Evolutionary conservation across 2,888 invertebrate genomes (phyloP).

Genomic region (Campaea margaritaria): DNA sequence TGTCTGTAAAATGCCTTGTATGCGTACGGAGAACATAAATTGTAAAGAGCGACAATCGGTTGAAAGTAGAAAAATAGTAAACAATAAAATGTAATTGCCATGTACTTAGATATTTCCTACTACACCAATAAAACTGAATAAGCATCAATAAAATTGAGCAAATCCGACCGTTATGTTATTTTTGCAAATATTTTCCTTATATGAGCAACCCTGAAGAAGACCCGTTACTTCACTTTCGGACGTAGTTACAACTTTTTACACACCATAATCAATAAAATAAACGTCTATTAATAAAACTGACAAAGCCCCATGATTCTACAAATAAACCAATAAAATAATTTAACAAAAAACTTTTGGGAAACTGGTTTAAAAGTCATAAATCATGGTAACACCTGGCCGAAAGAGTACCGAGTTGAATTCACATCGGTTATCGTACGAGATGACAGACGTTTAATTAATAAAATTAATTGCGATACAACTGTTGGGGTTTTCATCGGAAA

Average conservation of each 20-base stretch:
- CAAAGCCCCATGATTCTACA: constrained; percentile 27
- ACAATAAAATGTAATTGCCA: too few species aligned
- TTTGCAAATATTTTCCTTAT: background rate
- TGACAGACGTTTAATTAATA: constrained; percentile 48
- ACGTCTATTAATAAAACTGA: constrained; percentile 28
- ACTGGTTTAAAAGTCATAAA: constrained; percentile 26
- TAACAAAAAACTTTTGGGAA: constrained; percentile 17
- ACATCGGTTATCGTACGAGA: constrained; percentile 30
- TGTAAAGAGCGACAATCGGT: too few species aligned
- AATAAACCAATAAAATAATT: constrained; percentile 34
- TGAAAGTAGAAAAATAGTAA: too few species aligned
- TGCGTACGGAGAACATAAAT: too few species aligned
- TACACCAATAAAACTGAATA: background rate
- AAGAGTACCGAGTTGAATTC: constrained; percentile 20
- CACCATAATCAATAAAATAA: constrained; percentile 20
- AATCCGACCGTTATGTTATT: background rate
- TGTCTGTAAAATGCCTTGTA: too few species aligned
- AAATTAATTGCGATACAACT: constrained; percentile 51
- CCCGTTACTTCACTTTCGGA: constrained; percentile 4
- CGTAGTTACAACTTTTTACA: constrained; percentile 4
- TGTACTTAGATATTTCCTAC: background rate
- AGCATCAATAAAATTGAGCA: background rate
- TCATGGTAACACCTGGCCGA: constrained; percentile 27
- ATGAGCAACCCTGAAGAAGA: background rate
- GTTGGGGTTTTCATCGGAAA: constrained; percentile 18